Base-by-base conservation (phyloP, 2,888 invertebrate genomes). In the Cepaea hortensis region DNA sequence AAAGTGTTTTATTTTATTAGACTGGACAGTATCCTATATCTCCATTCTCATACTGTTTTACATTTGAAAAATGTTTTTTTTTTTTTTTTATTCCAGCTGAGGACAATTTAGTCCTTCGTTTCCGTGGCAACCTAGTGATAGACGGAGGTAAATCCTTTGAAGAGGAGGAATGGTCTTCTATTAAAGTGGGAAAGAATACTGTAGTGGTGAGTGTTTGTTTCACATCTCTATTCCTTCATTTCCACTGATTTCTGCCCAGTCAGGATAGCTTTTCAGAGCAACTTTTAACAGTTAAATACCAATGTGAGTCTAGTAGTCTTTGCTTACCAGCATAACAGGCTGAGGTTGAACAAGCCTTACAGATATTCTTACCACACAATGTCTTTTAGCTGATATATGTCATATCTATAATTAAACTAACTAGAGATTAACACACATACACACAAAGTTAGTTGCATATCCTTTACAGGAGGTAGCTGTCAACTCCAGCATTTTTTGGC, bases 71-170 rank as follows among this genome's bases (percentile, higher is more conserved):
- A 15, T 20, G 4, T 1, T 68, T 5, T 48, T 77, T 1, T 62
- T 48, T 50, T 20, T 55, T 6, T 55, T 55, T 6, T 55, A 11
- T 55, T 55, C 11, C 89, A 93, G 93, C 91, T 87, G 79, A 90
- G n/a, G 96, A 96, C 65, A 96, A 96, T 90, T 95, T 97, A 68
- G 95, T 97, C 4, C 95, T 96, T 88, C 95, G 99, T 90, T 99
- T 99, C 94, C 96, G 99, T 92, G 97, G 97, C n/a, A 99, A 99
- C 95, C 95, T 99, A 72, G 96, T 98, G 3, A 95, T 98, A 20
- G 96, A 96, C 89, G 97, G 97, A 85, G 94, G 95, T 3, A 89
- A 90, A 46, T 96, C 97, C n/a, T 96, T 98, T 92, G 96, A 96
- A 61, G 99, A 99, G 95, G 96, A 96, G 83, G 94, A 95, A 0